A percentile compares a stretch with the other conserved stretches of the same genome.
Evolutionary conservation across 2,797 vertebrate genomes (phyloP).

Genomic region (Poecilia gillii): DNA sequence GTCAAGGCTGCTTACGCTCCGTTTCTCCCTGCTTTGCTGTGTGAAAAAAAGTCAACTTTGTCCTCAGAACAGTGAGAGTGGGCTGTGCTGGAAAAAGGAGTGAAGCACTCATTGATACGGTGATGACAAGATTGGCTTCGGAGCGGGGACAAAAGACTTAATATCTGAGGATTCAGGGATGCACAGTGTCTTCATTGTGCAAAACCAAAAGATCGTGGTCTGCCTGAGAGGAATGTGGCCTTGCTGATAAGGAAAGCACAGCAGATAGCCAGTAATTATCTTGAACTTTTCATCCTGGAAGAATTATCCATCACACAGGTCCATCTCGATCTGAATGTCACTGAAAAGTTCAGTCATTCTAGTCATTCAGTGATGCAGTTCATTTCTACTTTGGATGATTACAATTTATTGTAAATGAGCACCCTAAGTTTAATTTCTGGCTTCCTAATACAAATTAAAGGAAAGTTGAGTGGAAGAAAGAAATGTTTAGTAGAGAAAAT

Average conservation of each 20-base stretch:
- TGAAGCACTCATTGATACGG: conserved; percentile 54
- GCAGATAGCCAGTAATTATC: conserved; percentile 35
- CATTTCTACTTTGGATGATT: not conserved
- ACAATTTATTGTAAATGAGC: not conserved
- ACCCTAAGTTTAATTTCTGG: not conserved
- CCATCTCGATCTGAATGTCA: not conserved
- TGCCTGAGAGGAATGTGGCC: conserved; percentile 64
- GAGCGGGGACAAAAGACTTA: conserved; percentile 37
- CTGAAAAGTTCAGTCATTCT: not conserved
- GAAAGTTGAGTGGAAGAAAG: not conserved
- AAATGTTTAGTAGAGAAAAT: not conserved
- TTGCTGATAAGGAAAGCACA: conserved; percentile 67
- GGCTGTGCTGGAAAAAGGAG: conserved; percentile 55
- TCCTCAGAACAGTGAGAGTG: conserved; percentile 44
- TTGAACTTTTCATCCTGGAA: conserved; percentile 3
- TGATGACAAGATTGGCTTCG: conserved; percentile 43
- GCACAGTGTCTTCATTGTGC: conserved; percentile 52
- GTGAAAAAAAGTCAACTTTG: conserved; percentile 28
- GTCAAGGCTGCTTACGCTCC: conserved; percentile 84
- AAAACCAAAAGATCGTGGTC: conserved; percentile 31
- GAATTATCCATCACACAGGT: not conserved
- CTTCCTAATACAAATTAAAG: not conserved
- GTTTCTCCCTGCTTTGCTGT: conserved; percentile 30
- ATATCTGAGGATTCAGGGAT: conserved; percentile 31
- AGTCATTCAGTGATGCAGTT: not conserved